Evolutionary conservation across 2,113 vertebrate species (phyloP), one percentile per base, ranked within the genome.

Genomic region (Brachirus orientalis): DNA sequence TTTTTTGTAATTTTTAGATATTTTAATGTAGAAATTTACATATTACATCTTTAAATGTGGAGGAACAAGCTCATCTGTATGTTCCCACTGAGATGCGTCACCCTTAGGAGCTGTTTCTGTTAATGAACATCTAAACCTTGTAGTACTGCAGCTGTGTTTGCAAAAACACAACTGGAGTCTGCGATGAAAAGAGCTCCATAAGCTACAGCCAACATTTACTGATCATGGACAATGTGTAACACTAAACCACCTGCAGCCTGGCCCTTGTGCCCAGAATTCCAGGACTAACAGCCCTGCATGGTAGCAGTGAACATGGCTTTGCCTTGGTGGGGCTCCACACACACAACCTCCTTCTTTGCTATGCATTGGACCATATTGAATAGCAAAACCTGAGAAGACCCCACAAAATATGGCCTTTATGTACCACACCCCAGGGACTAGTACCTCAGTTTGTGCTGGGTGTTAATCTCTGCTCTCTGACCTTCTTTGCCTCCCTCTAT

Each of bases 201-300:
- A 51, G 58, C 60, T 50, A 47, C 10, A 35, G 57, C 22, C 8
- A 48, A 74, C 72, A 79, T 86, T 85, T 89, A 86, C 69, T 69
- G 78, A 80, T 75, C 2, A 6, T 28, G 62, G 75, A 41, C 60
- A 57, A 43, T 20, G 67, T 20, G 84, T 86, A 89, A 91, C 85
- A 84, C 72, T 84, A 90, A 69, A 85, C 80, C 75, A 8, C 59
- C 8, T 19, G 71, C 86, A 82, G 81, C 72, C 54, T 66, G 81
- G 77, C 70, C 80, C 71, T 84, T 87, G 84, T 85, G 74, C 84
- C 83, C 63, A 10, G 72, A 72, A 91, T 91, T 91, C 88, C 83
- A 76, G 66, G 76, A 82, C 73, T 76, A 79, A 77, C 76, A 81
- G 76, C 73, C 52, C 66, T 53, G 67, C 58, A 47, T 74, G 78